A percentile compares a stretch with the other conserved stretches of the same genome.
These are phyloP conservation scores for Aplysia californica DNA, from an alignment of 1,140 invertebrate species.

Conservation along the genomic window DNA sequence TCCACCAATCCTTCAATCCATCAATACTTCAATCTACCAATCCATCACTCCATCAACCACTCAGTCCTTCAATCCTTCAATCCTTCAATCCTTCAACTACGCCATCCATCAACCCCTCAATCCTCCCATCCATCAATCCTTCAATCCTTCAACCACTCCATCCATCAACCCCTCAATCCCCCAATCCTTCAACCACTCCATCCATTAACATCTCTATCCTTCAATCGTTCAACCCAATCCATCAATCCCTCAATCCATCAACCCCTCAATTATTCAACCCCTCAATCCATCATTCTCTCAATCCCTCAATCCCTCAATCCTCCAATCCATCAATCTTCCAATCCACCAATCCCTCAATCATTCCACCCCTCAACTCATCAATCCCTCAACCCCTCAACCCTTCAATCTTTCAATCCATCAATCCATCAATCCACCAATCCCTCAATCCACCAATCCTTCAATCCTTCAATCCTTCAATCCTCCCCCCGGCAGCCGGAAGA, in stretches of 20 bases:
- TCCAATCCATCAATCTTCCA: too few relatives aligned
- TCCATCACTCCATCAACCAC: too few relatives aligned
- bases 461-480: too few relatives aligned
- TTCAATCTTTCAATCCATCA: too few relatives aligned
- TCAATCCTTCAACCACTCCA: background rate
- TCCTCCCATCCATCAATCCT: background rate
- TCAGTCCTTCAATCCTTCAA: background rate
- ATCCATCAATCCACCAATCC: too few relatives aligned
- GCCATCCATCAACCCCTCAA: background rate
- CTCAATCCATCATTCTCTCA: background rate
- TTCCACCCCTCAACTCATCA: background rate
- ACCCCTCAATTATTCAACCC: background rate
- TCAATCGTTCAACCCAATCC: background rate
- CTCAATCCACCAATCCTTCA: too few relatives aligned
- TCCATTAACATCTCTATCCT: background rate
- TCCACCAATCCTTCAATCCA: background rate
- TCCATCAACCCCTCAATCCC: too few relatives aligned
- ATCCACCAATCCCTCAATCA: too few relatives aligned
- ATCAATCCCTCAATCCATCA: background rate
- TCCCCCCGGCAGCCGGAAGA: constrained; percentile 40
- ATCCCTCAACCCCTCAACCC: background rate
- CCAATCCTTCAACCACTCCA: background rate
- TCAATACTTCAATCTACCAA: background rate
- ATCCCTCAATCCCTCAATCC: background rate
- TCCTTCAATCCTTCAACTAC: background rate